Evolutionary conservation across 2,797 vertebrate genomes (phyloP).

Genomic region (Lagorchestes hirsutus): DNA sequence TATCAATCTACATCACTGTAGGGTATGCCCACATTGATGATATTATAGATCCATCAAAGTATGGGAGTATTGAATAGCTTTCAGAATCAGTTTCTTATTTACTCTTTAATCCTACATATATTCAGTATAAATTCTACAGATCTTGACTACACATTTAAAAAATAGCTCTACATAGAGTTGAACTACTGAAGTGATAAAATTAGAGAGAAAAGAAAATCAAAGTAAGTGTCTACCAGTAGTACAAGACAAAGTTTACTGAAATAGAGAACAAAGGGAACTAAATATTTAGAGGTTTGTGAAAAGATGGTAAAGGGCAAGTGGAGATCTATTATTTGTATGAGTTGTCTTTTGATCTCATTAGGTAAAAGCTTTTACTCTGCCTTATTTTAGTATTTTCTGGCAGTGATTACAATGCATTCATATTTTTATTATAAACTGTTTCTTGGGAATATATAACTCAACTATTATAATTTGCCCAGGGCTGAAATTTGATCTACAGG

Average conservation of each 20-base stretch:
- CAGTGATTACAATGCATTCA: slow-evolving; percentile 46
- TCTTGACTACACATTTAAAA: slow-evolving; percentile 32
- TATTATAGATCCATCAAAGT: not conserved
- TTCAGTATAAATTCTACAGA: not conserved
- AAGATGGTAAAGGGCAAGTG: slow-evolving; percentile 37
- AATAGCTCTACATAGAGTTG: not conserved
- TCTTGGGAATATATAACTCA: slow-evolving; percentile 64
- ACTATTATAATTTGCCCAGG: slow-evolving; percentile 50
- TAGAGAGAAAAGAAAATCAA: slow-evolving; percentile 47
- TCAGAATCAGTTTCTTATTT: not conserved
- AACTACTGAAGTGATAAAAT: slow-evolving; percentile 38
- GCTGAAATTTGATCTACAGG: slow-evolving; percentile 59
- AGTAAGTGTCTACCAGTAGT: slow-evolving; percentile 30
- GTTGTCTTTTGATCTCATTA: slow-evolving; percentile 35
- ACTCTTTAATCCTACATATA: not conserved
- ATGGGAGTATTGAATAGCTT: not conserved
- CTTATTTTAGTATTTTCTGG: slow-evolving; percentile 61
- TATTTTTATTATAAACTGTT: slow-evolving; percentile 58
- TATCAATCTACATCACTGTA: not conserved
- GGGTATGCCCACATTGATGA: not conserved
- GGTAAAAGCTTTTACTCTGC: not conserved
- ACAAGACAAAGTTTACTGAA: not conserved
- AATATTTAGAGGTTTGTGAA: slow-evolving; percentile 43
- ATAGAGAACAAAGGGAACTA: slow-evolving; percentile 32
- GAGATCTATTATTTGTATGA: slow-evolving; percentile 47